Base-by-base conservation (phyloP, 1,140 invertebrate genomes). In the Drosophila malerkotliana region DNA sequence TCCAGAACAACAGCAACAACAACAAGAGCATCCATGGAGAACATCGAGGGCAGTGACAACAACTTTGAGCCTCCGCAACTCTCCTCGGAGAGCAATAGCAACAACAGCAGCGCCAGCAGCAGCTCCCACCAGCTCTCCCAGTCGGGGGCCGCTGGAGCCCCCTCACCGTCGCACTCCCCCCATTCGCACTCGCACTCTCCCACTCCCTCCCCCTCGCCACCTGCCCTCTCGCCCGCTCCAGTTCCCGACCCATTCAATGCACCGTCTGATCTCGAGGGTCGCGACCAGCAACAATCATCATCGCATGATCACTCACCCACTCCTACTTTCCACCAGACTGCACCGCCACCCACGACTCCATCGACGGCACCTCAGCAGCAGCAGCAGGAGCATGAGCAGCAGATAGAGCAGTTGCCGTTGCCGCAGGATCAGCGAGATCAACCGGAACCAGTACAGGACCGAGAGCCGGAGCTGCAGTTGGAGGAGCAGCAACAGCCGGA, bases 301-400 rank as follows among this genome's bases (percentile, higher is more conserved):
- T 67, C 62, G 48, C 79, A 87, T 71, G 79, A 91, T 76, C 85
- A 90, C 77, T 89, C 81, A 85, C 77, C 85, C 62, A 89, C 80
- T 85, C 74, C 87, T 64, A 15, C 51, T 79, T 77, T 72, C 73
- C 84, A 77, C 84, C 83, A 89, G 73, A 61, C 64, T 52, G 57
- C 72, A 75, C 63, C 53, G 60, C 73, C 72, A 76, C 56, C 73
- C 73, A 68, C 72, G 47, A 68, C 72, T 60, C 32, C 62, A 76
- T 67, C 68, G 58, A 52, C 59, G 55, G 68, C 55, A 76, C 71
- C 53, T n/a, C 52, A 57, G 53, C 52, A 18, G 28, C 34, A 47
- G 34, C 44, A 39, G 24, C 47, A 60, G 34, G 39, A 59, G 12
- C 37, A 15, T 3, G 26, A 34, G 30, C 49, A n/a, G 39, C 12